Evolutionary conservation across 2,113 vertebrate genomes (phyloP).

Genomic region (Myotis davidii): DNA sequence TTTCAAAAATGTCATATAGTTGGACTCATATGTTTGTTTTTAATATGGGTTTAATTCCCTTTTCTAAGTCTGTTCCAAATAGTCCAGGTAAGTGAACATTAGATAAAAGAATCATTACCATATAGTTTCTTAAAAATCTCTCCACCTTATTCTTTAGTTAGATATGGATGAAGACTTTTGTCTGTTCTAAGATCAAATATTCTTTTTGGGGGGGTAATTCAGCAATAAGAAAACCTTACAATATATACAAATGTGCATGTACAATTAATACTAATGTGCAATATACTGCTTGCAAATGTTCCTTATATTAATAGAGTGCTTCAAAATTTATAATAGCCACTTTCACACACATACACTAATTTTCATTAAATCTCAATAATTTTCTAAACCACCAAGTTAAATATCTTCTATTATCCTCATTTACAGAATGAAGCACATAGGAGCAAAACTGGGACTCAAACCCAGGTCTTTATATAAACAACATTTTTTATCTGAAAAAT

Average conservation of each 20-base stretch:
- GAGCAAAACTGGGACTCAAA: not conserved
- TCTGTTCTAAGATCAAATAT: not conserved
- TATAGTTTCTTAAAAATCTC: not conserved
- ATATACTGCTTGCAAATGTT: not conserved
- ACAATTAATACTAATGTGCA: not conserved
- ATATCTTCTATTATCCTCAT: not conserved
- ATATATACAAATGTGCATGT: not conserved
- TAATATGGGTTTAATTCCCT: not conserved
- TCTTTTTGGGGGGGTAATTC: not conserved
- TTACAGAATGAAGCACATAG: not conserved
- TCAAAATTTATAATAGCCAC: not conserved
- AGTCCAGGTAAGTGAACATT: not conserved
- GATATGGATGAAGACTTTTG: not conserved
- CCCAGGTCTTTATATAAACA: not conserved
- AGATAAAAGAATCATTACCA: not conserved
- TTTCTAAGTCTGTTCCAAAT: not conserved
- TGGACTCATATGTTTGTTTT: not conserved
- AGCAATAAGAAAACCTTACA: not conserved
- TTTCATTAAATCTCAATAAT: not conserved
- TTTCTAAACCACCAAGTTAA: not conserved
- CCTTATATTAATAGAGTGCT: not conserved
- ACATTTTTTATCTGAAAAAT: not conserved
- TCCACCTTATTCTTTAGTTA: not conserved
- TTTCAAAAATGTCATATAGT: not conserved
- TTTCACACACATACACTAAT: not conserved